These are phyloP conservation scores for Ophioninae sp. DNA, from an alignment of 2,888 invertebrate genomes.

Conservation along the genomic window DNA sequence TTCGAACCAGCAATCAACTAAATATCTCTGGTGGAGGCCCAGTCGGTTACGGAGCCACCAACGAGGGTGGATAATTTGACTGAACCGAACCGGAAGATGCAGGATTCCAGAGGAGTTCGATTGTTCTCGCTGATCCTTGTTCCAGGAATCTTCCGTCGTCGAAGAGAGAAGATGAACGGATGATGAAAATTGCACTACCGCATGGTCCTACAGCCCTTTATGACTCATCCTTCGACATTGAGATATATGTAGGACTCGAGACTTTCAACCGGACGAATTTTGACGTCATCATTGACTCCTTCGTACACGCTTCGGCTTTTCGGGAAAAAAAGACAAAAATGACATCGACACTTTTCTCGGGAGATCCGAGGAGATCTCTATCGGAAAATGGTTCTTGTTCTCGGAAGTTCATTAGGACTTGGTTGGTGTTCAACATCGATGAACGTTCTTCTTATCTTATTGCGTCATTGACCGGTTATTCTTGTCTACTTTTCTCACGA, in stretches of 20 bases:
- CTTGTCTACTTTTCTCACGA: not conserved
- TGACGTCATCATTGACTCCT: constrained; percentile 2
- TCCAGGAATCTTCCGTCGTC: too few species aligned
- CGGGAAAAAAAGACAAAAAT: not conserved
- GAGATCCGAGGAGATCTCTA: constrained; percentile 47
- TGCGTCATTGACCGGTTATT: constrained; percentile 19
- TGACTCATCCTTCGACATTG: constrained; percentile 20
- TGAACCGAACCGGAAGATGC: too few species aligned
- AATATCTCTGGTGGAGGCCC: too few species aligned
- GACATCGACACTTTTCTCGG: too few species aligned
- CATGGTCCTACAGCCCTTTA: not conserved
- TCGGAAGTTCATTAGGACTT: constrained; percentile 20
- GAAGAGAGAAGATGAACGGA: not conserved
- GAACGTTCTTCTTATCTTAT: constrained; percentile 5
- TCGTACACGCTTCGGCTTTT: too few species aligned
- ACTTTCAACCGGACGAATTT: not conserved
- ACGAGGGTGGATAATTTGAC: too few species aligned
- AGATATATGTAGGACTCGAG: too few species aligned
- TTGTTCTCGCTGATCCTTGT: too few species aligned
- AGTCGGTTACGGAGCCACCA: too few species aligned
- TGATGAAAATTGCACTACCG: too few species aligned
- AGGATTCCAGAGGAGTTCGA: too few species aligned
- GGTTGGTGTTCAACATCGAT: not conserved
- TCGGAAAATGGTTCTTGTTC: constrained; percentile 47
- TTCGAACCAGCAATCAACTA: too few species aligned